Conservation (phyloP, 2,888 invertebrate species). For the Dryocosmus kuriphilus region DNA sequence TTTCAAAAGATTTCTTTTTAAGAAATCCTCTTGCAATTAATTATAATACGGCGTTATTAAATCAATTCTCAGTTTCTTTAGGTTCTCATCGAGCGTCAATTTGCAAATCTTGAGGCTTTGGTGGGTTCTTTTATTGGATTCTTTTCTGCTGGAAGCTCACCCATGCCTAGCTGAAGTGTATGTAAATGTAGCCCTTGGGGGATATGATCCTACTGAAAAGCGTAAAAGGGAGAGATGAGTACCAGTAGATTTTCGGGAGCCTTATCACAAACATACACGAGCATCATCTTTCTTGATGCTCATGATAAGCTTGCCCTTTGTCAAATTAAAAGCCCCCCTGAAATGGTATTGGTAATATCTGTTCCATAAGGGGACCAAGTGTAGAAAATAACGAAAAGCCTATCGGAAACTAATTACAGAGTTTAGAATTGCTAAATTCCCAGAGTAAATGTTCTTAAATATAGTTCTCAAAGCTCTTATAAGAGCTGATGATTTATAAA, state of each 20-base stretch:
- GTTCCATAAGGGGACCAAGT: too few relatives aligned
- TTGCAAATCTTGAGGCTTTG: conserved; percentile 63
- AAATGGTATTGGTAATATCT: not conserved
- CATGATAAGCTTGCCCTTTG: conserved; percentile 48
- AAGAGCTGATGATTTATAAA: too few relatives aligned
- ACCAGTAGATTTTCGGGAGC: conserved; percentile 49
- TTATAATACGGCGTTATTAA: conserved; percentile 51
- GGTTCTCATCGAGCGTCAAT: conserved; percentile 49
- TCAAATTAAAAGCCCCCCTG: not conserved
- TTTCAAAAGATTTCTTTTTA: too few relatives aligned
- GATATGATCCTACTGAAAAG: conserved; percentile 67
- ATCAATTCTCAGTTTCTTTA: conserved; percentile 47
- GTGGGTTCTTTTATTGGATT: conserved; percentile 70
- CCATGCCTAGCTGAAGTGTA: conserved; percentile 60
- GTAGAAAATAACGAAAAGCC: not conserved
- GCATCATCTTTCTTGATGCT: conserved; percentile 58
- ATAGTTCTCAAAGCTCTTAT: too few relatives aligned
- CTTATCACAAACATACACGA: conserved; percentile 62
- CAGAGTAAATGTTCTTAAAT: not conserved
- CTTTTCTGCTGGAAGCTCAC: conserved; percentile 60
- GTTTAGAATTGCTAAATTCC: not conserved
- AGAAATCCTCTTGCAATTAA: conserved; percentile 60
- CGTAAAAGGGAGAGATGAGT: conserved; percentile 54
- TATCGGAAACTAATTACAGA: not conserved
- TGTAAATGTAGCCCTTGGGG: conserved; percentile 69